These are phyloP conservation scores for Psettodes erumei DNA, from an alignment of 2,113 vertebrate genomes.

Conservation along the genomic window DNA sequence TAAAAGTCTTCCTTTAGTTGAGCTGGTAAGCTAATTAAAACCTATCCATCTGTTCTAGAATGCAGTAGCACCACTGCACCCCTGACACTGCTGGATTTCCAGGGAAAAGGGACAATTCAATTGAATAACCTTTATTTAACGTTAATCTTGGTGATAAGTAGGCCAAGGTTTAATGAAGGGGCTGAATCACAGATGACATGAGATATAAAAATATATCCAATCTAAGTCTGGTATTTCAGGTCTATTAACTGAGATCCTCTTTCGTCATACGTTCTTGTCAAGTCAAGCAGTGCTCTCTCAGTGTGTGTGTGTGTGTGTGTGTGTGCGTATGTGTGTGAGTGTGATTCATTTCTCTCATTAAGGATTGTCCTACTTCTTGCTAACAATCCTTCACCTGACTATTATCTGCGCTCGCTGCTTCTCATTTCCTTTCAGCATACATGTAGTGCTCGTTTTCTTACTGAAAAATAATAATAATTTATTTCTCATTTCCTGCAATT, in stretches of 20 bases:
- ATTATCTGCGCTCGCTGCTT: conserved; percentile 13
- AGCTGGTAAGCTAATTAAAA: conserved; percentile 40
- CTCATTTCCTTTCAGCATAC: conserved; percentile 3
- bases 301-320: conserved; percentile 19
- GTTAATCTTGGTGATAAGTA: conserved; percentile 52
- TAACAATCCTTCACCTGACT: conserved; percentile 27
- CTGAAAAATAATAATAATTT: neutral
- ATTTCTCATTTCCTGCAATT: neutral
- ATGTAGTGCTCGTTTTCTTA: neutral
- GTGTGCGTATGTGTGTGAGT: conserved; percentile 7
- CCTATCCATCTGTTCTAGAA: conserved; percentile 1
- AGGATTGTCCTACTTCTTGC: conserved; percentile 43
- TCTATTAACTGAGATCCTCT: conserved; percentile 33
- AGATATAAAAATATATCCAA: conserved; percentile 43
- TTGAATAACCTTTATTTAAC: conserved; percentile 68
- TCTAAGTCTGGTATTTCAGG: conserved; percentile 29
- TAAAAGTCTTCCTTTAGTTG: conserved; percentile 8
- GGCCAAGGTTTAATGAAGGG: conserved; percentile 52
- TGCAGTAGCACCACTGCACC: conserved; percentile 4
- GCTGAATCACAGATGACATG: conserved; percentile 46
- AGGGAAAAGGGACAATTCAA: conserved; percentile 51
- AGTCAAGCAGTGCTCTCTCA: neutral
- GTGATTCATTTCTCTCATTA: conserved; percentile 57
- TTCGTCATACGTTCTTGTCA: conserved; percentile 14
- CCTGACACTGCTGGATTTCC: conserved; percentile 40